Base-by-base conservation (phyloP, 2,113 vertebrate species). In the Siniperca chuatsi region DNA sequence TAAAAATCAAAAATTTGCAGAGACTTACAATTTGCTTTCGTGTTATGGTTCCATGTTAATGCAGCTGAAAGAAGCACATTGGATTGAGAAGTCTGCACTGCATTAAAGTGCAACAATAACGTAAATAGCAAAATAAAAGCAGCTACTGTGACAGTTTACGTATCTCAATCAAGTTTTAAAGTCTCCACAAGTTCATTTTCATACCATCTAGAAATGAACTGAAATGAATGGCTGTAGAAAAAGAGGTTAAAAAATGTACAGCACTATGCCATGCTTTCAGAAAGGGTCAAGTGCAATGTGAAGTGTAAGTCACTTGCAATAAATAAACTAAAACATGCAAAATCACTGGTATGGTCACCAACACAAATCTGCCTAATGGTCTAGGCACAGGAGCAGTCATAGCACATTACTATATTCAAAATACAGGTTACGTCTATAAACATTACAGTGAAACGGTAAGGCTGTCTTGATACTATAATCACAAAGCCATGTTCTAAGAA, bases 381-480 rank as follows among this genome's bases (percentile, higher is more conserved):
- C 35, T 42, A 52, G 58, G 37, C 33, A 82, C 74, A 87, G 33
- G 42, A 83, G 62, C 69, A 54, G 10, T 88, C 20, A 70, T 5
- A 67, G 25, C 78, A 79, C 23, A 79, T 84, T 57, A 48, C 21
- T 67, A 55, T 33, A 75, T 72, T 78, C 58, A 84, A 70, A 68
- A 60, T 84, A 72, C 52, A 88, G 65, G 64, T 83, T 83, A 79
- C 40, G 29, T 64, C 46, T 66, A 76, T 66, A 54, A 81, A 66
- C 60, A 69, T 77, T 83, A 68, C 64, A 83, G 48, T 82, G 81
- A 89, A 82, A 87, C 79, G 67, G 46, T 86, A 76, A 89, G 85
- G 67, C 65, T 82, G 74, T 85, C 87, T 89, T 93, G 90, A 92
- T 93, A 91, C 90, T 92, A 89, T 93, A 90, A 91, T 92, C 87